Percentiles rank a stretch among this genome's conserved stretches.
Evolutionary conservation across 2,113 vertebrate species (phyloP).

Genomic region (Zingel zingel): DNA sequence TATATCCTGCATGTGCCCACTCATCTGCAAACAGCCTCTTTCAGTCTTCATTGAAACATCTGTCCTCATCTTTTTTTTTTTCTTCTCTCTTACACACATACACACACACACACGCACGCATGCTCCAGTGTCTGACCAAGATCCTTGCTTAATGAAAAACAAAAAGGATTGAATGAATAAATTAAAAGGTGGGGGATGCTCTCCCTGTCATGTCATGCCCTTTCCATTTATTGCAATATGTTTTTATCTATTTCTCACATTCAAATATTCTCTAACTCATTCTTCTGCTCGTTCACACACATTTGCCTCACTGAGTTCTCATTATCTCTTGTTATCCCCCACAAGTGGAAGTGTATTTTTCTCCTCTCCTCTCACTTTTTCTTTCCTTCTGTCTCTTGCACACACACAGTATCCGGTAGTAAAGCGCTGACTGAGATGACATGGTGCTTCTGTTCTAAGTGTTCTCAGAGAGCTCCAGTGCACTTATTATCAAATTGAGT

Average conservation of each 20-base stretch:
- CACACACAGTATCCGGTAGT: constrained; percentile 12
- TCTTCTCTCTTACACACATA: background rate
- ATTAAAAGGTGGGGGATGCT: constrained; percentile 31
- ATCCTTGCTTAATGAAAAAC: constrained; percentile 43
- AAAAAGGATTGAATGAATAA: constrained; percentile 51
- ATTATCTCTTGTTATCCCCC: constrained; percentile 32
- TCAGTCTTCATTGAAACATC: constrained; percentile 6
- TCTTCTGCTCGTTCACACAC: constrained; percentile 11
- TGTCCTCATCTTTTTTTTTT: background rate
- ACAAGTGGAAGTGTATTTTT: constrained; percentile 9
- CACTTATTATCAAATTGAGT: constrained; percentile 14
- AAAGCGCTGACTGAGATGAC: constrained; percentile 42
- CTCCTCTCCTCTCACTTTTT: background rate
- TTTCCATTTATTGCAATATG: background rate
- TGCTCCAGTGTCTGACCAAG: constrained; percentile 24
- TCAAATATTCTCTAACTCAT: background rate
- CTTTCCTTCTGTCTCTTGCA: background rate
- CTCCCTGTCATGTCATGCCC: background rate
- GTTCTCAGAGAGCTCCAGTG: constrained; percentile 21
- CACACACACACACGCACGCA: too few relatives aligned
- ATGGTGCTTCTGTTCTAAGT: constrained; percentile 22
- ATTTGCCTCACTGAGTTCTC: constrained; percentile 15
- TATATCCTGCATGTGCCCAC: constrained; percentile 38
- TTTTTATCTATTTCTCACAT: background rate
- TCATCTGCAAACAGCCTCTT: constrained; percentile 4